A percentile compares a stretch with the other conserved stretches of the same genome.
Conservation (phyloP, 2,888 invertebrate genomes). For the Drosophila neutralis region DNA sequence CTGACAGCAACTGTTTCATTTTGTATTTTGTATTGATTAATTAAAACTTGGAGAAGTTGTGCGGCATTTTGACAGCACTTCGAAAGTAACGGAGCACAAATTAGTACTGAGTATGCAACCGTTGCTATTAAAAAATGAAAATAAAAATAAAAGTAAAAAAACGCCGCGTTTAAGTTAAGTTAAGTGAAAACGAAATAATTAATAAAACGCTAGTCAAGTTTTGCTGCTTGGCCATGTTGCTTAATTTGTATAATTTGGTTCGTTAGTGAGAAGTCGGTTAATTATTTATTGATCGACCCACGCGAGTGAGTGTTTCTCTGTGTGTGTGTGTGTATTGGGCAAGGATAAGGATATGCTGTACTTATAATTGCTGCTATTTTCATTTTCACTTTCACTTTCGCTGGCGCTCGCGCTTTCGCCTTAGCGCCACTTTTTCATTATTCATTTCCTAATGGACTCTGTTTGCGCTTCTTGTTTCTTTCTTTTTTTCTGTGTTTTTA, state of each 20-base stretch:
- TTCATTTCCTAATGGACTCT: conserved; percentile 81
- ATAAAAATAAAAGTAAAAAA: neutral
- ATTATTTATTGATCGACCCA: conserved; percentile 50
- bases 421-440: conserved; percentile 63
- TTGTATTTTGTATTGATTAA: conserved; percentile 10
- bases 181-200: conserved; percentile 13
- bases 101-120: neutral
- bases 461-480: conserved; percentile 55
- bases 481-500: conserved; percentile 82
- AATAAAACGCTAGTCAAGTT: conserved; percentile 1
- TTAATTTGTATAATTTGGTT: conserved; percentile 27
- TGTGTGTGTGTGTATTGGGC: neutral
- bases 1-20: neutral
- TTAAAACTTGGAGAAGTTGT: neutral
- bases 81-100: conserved; percentile 9
- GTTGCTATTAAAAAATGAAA: neutral
- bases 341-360: conserved; percentile 31
- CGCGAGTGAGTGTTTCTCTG: neutral
- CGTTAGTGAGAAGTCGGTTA: conserved; percentile 17
- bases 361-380: conserved; percentile 73
- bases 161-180: neutral
- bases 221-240: conserved; percentile 8
- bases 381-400: conserved; percentile 56
- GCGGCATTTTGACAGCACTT: neutral
- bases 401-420: conserved; percentile 26